A percentile compares a stretch with the other conserved stretches of the same genome.
These are phyloP conservation scores for Hylaeus volcanicus DNA, from an alignment of 1,140 invertebrate species.

Conservation along the genomic window DNA sequence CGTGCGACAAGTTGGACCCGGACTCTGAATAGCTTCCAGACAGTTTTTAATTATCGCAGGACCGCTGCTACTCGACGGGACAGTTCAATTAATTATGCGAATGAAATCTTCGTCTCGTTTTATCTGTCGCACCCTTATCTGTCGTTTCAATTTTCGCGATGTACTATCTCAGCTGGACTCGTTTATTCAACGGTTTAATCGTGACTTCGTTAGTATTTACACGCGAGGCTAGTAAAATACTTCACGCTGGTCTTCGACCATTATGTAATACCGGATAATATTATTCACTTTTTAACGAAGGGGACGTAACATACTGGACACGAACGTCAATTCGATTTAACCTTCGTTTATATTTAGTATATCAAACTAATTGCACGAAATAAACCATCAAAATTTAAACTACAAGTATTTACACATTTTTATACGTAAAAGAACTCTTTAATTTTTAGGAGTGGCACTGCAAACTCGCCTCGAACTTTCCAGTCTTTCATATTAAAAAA, in stretches of 20 bases:
- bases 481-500: no score
- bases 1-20: neutral
- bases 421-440: no score
- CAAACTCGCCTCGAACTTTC: no score
- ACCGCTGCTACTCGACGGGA: neutral
- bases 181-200: neutral
- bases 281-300: no score
- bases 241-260: neutral
- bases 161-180: neutral
- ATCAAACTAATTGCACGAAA: no score
- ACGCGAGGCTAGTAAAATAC: neutral
- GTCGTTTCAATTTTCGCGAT: conserved; percentile 28
- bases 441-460: no score
- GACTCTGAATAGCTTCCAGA: neutral
- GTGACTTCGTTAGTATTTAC: neutral
- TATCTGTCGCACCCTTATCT: conserved; percentile 9
- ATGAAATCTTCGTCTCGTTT: conserved; percentile 24
- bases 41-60: conserved; percentile 29
- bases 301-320: no score
- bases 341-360: no score
- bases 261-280: no score
- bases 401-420: no score
- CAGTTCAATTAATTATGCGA: conserved; percentile 49
- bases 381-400: no score
- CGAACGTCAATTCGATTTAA: no score